A percentile compares a stretch with the other conserved stretches of the same genome.
These are phyloP conservation scores for Drosophila mulleri DNA, from an alignment of 2,888 invertebrate genomes.

Conservation along the genomic window DNA sequence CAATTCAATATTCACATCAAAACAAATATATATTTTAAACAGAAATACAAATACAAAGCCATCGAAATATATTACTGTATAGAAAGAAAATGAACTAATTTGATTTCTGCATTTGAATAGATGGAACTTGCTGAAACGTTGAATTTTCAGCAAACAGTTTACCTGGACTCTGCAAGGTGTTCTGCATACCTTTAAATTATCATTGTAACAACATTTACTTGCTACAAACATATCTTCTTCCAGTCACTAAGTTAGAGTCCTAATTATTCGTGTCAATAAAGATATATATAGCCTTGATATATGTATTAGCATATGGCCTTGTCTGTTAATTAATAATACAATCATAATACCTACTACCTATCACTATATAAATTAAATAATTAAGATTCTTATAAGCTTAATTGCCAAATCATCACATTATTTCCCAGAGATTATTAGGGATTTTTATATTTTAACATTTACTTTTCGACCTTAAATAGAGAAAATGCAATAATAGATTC, in stretches of 20 bases:
- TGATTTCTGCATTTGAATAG: too few relatives aligned
- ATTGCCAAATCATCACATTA: slow-evolving; percentile 10
- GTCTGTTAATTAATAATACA: slow-evolving; percentile 7
- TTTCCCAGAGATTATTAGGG: not conserved
- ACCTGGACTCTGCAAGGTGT: too few relatives aligned
- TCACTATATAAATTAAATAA: not conserved
- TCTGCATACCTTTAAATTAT: too few relatives aligned
- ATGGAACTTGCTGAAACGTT: too few relatives aligned
- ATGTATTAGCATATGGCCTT: not conserved
- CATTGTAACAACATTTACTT: too few relatives aligned
- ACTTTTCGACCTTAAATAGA: not conserved
- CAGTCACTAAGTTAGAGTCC: too few relatives aligned
- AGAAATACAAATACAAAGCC: not conserved
- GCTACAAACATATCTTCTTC: too few relatives aligned
- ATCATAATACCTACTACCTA: not conserved
- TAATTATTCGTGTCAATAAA: not conserved
- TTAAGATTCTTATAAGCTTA: not conserved
- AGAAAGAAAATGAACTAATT: not conserved
- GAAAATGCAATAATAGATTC: too few relatives aligned
- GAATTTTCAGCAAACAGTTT: too few relatives aligned
- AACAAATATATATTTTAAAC: slow-evolving; percentile 47
- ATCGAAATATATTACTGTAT: not conserved
- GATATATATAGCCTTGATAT: too few relatives aligned
- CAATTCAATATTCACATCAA: slow-evolving; percentile 32
- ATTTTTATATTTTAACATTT: not conserved